Evolutionary conservation across 2,113 vertebrate species (phyloP), one percentile per base, ranked within the genome.

Genomic region (Hyperopisus bebe): DNA sequence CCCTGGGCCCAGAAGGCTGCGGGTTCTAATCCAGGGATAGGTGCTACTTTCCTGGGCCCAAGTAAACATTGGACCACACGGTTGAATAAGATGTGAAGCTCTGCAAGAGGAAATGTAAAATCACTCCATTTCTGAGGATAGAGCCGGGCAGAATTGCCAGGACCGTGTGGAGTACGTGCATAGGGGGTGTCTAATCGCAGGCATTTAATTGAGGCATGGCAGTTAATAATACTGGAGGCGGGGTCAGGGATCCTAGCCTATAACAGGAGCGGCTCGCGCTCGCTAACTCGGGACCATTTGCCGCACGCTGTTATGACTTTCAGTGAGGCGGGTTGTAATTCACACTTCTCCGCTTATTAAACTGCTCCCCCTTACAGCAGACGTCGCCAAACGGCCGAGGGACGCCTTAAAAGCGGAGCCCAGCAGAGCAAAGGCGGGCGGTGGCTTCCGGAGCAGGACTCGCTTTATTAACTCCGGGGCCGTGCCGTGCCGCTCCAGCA

Each of bases 261-360:
- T 82, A 47, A 47, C 7, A 46, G 44, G 6, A 84, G 82, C 1
- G 8, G 27, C 27, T 35, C 19, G 27, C 21, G 17, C 48, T 42
- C 5, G 13, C 3, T 7, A 35, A 86, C n/a, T 86, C 24, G 5
- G 24, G 24, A 13, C 87, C 89, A 92, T 89, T 88, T 84, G 83
- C 62, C 62, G 3, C 62, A 31, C 10, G 10, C 62, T 13, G n/a
- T 31, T 70, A 70, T 31, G 62, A 70, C 62, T 70, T 31, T 27
- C 62, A 31, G 62, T 27, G 62, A 70, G 62, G 62, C n/a, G n/a
- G 27, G n/a, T 13, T 11, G 62, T 70, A 70, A 70, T 70, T 31
- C 62, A 31, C 62, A 70, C 9, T 11, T 31, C 27, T 31, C 62
- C 9, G 10, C 13, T 70, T 70, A 70, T 70, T 70, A 70, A 70